Evolutionary conservation across 2,113 vertebrate species (phyloP).

Genomic region (Channa maculata): DNA sequence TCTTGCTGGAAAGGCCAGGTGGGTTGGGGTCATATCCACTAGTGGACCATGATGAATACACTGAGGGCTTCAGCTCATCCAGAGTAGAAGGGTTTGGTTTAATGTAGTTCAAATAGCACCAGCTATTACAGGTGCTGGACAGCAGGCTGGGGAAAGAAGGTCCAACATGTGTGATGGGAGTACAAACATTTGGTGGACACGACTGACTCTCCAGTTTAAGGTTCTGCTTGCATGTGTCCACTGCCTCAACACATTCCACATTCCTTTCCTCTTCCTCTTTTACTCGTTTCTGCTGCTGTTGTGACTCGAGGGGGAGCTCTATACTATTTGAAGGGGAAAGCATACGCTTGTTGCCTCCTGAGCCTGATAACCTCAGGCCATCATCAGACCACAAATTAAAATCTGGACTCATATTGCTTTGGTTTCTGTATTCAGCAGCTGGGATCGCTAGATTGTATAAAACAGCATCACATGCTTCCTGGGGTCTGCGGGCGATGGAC

Average conservation of each 20-base stretch:
- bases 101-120: constrained; percentile 97
- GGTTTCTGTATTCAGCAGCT: constrained; percentile 79
- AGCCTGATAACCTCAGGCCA: constrained; percentile 79
- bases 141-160: constrained; percentile 90
- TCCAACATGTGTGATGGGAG: constrained; percentile 84
- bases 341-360: constrained; percentile 91
- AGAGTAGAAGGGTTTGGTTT: constrained; percentile 93
- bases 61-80: constrained; percentile 89
- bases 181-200: constrained; percentile 49
- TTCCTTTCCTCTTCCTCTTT: constrained; percentile 90
- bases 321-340: constrained; percentile 92
- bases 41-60: constrained; percentile 93
- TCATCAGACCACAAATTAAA: constrained; percentile 74
- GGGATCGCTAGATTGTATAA: constrained; percentile 77
- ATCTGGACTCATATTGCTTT: constrained; percentile 74
- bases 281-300: constrained; percentile 94
- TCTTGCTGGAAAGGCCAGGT: constrained; percentile 93
- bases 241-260: constrained; percentile 33
- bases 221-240: constrained; percentile 37
- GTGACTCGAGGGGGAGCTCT: constrained; percentile 88
- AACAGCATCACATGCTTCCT: constrained; percentile 79
- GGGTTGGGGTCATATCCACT: constrained; percentile 94
- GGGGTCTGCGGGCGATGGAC: constrained; percentile 84
- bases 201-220: constrained; percentile 46
- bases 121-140: constrained; percentile 95